phyloP scores from a whole-genome alignment of 2,113 vertebrate genomes.

The Anas platyrhynchos region DNA sequence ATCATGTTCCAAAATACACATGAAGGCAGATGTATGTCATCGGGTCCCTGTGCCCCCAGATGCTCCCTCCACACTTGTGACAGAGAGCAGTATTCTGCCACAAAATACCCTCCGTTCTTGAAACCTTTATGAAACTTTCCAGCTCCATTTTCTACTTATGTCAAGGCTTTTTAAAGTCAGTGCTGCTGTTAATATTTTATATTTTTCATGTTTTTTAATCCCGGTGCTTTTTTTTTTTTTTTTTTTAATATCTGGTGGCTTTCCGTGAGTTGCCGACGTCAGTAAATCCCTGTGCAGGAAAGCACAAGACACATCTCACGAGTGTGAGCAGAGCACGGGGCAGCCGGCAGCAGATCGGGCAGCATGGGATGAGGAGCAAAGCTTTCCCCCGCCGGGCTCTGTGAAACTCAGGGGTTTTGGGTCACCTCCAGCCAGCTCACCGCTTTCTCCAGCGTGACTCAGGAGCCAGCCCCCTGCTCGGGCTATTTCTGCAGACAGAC shows the following conservation, averaged over 20 bases:
- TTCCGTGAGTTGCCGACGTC: neutral
- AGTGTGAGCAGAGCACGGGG: neutral
- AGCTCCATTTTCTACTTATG: neutral
- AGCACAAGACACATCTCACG: neutral
- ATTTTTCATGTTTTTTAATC: neutral
- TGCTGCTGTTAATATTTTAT: neutral
- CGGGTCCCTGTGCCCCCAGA: constrained; percentile 14
- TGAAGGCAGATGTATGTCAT: constrained; percentile 35
- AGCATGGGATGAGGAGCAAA: neutral
- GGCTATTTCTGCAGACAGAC: constrained; percentile 24
- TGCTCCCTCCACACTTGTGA: neutral
- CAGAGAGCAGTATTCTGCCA: neutral
- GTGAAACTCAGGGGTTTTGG: fast-evolving
- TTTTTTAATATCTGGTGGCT: neutral
- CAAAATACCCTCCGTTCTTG: neutral
- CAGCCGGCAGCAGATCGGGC: neutral
- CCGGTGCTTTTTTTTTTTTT: neutral
- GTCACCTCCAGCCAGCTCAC: neutral
- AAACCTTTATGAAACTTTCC: neutral
- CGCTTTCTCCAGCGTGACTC: neutral
- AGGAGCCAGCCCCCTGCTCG: neutral
- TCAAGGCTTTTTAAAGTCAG: neutral
- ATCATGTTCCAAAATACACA: constrained; percentile 55
- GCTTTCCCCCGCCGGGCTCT: neutral
- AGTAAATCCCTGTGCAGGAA: neutral